Evolutionary conservation across 2,113 vertebrate species (phyloP).

Genomic region (Lontra canadensis): DNA sequence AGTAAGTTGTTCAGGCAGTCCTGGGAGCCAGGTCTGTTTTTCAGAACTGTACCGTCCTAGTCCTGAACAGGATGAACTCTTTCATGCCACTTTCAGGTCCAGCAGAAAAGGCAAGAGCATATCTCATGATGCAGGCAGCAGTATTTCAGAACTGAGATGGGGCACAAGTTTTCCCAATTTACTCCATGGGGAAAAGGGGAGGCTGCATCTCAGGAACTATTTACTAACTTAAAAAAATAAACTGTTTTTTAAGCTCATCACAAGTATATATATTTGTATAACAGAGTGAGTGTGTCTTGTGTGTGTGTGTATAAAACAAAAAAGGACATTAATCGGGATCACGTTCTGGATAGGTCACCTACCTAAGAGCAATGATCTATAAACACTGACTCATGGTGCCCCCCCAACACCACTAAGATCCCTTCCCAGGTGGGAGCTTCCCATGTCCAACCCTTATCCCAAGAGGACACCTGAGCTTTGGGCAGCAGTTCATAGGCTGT

Average conservation of each 20-base stretch:
- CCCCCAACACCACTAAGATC: not conserved
- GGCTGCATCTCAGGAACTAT: not conserved
- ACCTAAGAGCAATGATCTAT: not conserved
- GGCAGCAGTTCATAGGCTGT: not conserved
- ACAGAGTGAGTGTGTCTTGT: not conserved
- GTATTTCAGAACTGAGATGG: not conserved
- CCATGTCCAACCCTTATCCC: not conserved
- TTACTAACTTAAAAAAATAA: conserved; percentile 23
- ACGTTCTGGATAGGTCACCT: not conserved
- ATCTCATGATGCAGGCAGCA: not conserved
- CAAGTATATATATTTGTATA: not conserved
- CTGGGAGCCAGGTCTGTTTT: not conserved
- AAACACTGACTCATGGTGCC: not conserved
- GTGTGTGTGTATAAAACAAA: not conserved
- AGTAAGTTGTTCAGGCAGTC: not conserved
- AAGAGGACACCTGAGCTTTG: not conserved
- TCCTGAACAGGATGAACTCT: not conserved
- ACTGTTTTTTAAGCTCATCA: not conserved
- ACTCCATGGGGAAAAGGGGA: not conserved
- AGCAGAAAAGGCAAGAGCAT: not conserved
- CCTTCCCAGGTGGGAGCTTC: not conserved
- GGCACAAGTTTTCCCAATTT: not conserved
- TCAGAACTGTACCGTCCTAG: not conserved
- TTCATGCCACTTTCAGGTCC: not conserved
- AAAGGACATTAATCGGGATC: not conserved